Evolutionary conservation across 2,797 vertebrate genomes (phyloP).

Genomic region (Peromyscus nudipes): DNA sequence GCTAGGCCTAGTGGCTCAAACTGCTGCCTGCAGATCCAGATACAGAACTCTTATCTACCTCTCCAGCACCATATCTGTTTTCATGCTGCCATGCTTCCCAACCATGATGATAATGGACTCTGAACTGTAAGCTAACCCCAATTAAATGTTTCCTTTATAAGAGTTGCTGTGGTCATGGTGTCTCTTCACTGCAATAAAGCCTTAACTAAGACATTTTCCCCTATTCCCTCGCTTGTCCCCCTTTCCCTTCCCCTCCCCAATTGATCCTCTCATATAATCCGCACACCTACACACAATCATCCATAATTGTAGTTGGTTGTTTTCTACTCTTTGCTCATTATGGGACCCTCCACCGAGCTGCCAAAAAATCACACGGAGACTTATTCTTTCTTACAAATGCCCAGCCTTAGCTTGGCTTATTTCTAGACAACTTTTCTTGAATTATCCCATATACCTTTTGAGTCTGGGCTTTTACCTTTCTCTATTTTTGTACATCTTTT

Average conservation of each 20-base stretch:
- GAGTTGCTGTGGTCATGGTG: neutral
- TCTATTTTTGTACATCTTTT: neutral
- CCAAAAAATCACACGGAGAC: neutral
- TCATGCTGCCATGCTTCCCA: neutral
- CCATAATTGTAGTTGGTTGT: neutral
- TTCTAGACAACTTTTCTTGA: neutral
- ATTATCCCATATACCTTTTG: neutral
- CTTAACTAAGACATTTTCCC: neutral
- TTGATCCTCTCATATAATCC: neutral
- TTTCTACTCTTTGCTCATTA: neutral
- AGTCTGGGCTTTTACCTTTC: neutral
- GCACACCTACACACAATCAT: too few relatives aligned
- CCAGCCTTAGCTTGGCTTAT: neutral
- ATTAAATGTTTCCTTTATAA: neutral
- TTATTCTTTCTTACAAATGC: neutral
- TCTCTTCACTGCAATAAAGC: neutral
- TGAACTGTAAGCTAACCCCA: too few relatives aligned
- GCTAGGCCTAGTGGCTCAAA: neutral
- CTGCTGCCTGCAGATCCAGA: neutral
- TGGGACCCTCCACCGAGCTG: neutral
- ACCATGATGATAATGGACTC: neutral
- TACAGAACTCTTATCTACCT: neutral
- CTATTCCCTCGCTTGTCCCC: too few relatives aligned
- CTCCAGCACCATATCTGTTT: neutral
- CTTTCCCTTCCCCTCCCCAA: rapidly evolving